Evolutionary conservation across 2,797 vertebrate species (phyloP).

Genomic region (Rhinophrynus dorsalis): DNA sequence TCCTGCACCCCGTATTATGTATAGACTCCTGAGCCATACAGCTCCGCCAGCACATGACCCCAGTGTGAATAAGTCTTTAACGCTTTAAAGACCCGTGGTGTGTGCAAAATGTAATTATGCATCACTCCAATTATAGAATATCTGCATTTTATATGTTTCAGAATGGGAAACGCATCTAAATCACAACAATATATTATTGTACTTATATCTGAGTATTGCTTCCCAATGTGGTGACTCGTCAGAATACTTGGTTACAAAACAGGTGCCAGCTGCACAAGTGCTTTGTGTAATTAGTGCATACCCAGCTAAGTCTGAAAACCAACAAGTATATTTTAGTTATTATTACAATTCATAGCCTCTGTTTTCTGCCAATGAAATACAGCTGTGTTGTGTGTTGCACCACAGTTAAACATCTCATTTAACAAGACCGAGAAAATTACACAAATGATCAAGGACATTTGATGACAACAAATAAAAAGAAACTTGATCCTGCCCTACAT

Average conservation of each 20-base stretch:
- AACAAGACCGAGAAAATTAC: slow-evolving; percentile 55
- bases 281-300: slow-evolving; percentile 49
- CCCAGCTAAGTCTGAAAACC: slow-evolving; percentile 67
- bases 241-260: slow-evolving; percentile 55
- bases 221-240: too few relatives aligned
- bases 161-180: too few relatives aligned
- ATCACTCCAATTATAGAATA: too few relatives aligned
- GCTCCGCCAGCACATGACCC: too few relatives aligned
- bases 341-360: slow-evolving; percentile 68
- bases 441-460: slow-evolving; percentile 54
- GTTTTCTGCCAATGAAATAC: slow-evolving; percentile 71
- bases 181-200: too few relatives aligned
- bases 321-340: slow-evolving; percentile 60
- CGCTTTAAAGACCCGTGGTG: too few relatives aligned
- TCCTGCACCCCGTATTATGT: too few relatives aligned
- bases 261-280: slow-evolving; percentile 61
- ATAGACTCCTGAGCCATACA: too few relatives aligned
- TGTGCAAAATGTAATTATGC: too few relatives aligned
- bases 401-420: slow-evolving; percentile 55
- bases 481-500: slow-evolving; percentile 56
- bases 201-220: too few relatives aligned
- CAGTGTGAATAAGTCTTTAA: too few relatives aligned
- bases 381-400: slow-evolving; percentile 65
- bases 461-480: slow-evolving; percentile 69
- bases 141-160: too few relatives aligned